Conservation (phyloP, 2,797 vertebrate species). For the Peromyscus eremicus region DNA sequence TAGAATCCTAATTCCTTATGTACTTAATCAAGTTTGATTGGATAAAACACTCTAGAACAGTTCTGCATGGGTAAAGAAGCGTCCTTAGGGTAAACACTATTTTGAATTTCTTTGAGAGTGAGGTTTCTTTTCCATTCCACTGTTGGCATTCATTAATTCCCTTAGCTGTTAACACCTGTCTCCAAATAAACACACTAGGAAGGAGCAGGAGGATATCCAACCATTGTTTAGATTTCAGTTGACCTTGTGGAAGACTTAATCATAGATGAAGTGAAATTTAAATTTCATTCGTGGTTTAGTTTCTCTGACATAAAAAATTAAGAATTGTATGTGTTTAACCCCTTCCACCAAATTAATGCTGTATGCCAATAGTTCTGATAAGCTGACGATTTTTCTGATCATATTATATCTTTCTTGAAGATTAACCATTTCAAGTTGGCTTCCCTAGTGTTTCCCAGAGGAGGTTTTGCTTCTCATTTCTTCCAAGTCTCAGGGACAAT, state of each 20-base stretch:
- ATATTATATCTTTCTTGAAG: slow-evolving; percentile 1
- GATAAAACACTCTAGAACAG: neutral
- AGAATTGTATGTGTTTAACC: slow-evolving; percentile 14
- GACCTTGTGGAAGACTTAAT: slow-evolving; percentile 30
- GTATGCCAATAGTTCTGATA: neutral
- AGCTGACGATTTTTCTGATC: slow-evolving; percentile 46
- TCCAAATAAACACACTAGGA: neutral
- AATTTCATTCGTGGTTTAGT: slow-evolving; percentile 36
- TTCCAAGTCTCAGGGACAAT: slow-evolving; percentile 3
- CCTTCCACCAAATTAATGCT: neutral
- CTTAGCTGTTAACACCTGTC: neutral
- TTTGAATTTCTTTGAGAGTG: neutral
- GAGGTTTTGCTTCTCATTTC: slow-evolving; percentile 37
- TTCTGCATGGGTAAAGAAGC: slow-evolving; percentile 5
- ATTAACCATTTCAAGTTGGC: slow-evolving; percentile 17
- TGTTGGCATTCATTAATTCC: slow-evolving; percentile 2
- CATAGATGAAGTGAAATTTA: slow-evolving; percentile 10
- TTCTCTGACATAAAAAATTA: slow-evolving; percentile 38
- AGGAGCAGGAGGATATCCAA: neutral
- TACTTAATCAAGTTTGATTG: slow-evolving; percentile 32
- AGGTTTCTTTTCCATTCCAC: neutral
- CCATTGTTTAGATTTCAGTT: neutral
- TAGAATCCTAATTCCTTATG: slow-evolving; percentile 11
- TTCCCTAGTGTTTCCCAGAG: slow-evolving; percentile 24
- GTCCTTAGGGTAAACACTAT: neutral